Conservation (phyloP, 2,888 invertebrate species). For the Chymomyza amoena region DNA sequence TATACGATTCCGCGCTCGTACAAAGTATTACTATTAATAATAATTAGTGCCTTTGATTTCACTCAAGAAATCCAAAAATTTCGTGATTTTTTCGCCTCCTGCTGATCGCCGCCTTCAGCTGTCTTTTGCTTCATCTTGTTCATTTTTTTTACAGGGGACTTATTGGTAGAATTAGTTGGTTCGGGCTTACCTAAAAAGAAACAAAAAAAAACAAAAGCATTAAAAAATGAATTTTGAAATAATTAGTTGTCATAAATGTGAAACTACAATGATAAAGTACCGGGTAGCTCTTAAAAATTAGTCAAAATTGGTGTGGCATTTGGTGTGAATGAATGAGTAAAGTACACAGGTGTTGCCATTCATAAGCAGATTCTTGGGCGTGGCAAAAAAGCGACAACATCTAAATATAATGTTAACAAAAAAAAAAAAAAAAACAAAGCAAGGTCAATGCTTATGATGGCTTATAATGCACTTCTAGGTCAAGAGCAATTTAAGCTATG, state of each 20-base stretch:
- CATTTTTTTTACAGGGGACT: not conserved
- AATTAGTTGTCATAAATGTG: conserved; percentile 27
- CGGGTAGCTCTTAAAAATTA: conserved; percentile 3
- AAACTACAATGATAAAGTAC: conserved; percentile 18
- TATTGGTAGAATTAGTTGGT: conserved; percentile 20
- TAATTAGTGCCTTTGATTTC: too few species aligned
- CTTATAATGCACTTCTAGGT: not conserved
- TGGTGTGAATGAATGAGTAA: conserved; percentile 37
- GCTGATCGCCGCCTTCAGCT: not conserved
- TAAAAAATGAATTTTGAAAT: conserved; percentile 31
- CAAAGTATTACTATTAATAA: too few species aligned
- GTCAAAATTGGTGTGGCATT: conserved; percentile 31
- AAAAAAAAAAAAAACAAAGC: conserved; percentile 24
- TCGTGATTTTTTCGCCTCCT: not conserved
- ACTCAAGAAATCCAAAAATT: too few species aligned
- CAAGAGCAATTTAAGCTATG: conserved; percentile 4
- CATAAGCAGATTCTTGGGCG: not conserved
- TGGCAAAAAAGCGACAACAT: not conserved
- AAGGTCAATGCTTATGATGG: conserved; percentile 20
- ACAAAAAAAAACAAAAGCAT: conserved; percentile 18
- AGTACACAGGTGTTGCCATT: not conserved
- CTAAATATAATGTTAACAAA: not conserved
- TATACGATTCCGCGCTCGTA: too few species aligned
- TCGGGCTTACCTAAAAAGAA: conserved; percentile 49
- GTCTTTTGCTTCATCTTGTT: conserved; percentile 3